Conservation (phyloP, 2,113 vertebrate species). For the Toxotes chatareus region DNA sequence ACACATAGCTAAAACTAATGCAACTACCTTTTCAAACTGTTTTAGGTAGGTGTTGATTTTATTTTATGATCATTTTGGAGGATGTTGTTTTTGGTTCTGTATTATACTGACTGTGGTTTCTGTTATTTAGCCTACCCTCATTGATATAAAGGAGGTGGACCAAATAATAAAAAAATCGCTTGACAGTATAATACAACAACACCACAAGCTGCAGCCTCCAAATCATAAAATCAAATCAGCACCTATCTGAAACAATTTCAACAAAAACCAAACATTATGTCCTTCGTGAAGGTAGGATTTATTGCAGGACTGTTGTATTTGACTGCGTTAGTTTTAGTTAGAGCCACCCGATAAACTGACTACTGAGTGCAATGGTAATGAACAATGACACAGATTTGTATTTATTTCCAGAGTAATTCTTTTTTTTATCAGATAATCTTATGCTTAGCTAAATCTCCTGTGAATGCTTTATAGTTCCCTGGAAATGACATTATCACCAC, state of each 20-base stretch:
- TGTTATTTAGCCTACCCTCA: neutral
- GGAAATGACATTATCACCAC: neutral
- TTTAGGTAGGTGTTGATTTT: neutral
- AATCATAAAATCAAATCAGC: neutral
- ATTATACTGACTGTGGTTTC: neutral
- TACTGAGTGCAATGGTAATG: neutral
- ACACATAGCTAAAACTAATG: neutral
- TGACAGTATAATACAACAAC: neutral
- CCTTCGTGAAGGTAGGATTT: neutral
- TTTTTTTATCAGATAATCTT: constrained; percentile 1
- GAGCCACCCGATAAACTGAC: neutral
- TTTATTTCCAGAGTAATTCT: neutral
- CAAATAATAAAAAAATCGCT: neutral
- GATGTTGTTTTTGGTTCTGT: neutral
- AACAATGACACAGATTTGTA: neutral
- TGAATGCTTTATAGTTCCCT: constrained; percentile 6
- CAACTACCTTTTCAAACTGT: neutral
- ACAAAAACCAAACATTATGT: neutral
- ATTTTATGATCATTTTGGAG: neutral
- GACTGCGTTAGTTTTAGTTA: neutral
- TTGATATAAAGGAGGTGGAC: neutral
- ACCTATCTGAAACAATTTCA: neutral
- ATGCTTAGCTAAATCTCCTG: neutral
- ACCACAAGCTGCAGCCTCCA: neutral
- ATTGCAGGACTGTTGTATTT: neutral